phyloP scores from a whole-genome alignment of 1,140 invertebrate species.

The Zaprionus ghesquierei region DNA sequence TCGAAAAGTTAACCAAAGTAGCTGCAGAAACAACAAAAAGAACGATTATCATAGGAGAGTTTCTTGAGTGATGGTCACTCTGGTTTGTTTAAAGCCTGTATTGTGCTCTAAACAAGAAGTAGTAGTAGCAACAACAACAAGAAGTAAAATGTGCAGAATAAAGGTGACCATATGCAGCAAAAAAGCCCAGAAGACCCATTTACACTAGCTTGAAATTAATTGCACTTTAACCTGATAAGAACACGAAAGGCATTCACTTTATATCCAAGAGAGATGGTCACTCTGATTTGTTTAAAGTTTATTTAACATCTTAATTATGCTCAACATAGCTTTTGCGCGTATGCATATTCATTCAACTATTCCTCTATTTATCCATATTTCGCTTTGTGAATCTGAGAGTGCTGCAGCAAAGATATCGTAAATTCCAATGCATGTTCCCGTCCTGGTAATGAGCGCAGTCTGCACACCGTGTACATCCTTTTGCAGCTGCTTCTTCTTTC shows the following conservation, averaged over 20 bases:
- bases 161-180: conserved; percentile 25
- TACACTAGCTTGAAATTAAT: no score
- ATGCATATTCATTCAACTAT: no score
- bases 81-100: no score
- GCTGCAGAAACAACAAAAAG: no score
- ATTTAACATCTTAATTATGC: not conserved
- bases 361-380: not conserved
- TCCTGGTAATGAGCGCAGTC: not conserved
- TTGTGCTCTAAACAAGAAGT: no score
- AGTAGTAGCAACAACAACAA: conserved; percentile 34
- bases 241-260: no score
- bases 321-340: not conserved
- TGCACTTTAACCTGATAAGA: no score
- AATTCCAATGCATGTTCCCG: not conserved
- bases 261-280: not conserved
- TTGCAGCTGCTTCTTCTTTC: not conserved
- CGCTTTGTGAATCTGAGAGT: not conserved
- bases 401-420: not conserved
- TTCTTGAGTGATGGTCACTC: no score
- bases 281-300: not conserved
- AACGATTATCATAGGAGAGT: no score
- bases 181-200: not conserved
- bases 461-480: conserved; percentile 6
- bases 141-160: conserved; percentile 14
- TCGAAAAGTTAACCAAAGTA: no score